A percentile compares a stretch with the other conserved stretches of the same genome.
phyloP scores from a whole-genome alignment of 2,797 vertebrate genomes.

The Anguilla anguilla region DNA sequence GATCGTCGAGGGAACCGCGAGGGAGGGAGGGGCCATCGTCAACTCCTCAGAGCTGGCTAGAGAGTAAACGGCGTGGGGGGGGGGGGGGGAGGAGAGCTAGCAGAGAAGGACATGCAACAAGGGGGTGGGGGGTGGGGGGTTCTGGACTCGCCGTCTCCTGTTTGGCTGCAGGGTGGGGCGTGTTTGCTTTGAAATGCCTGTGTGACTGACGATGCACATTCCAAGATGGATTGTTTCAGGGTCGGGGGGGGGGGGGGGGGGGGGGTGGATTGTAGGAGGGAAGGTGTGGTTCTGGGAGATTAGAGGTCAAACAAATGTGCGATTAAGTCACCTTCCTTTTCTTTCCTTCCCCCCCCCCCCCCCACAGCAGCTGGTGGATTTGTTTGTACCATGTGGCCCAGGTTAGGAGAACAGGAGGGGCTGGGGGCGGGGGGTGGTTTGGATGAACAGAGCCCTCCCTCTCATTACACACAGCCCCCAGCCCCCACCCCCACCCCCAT shows the following conservation, averaged over 20 bases:
- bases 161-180: neutral
- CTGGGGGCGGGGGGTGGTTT: neutral
- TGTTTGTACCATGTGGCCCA: neutral
- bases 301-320: neutral
- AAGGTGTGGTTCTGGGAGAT: neutral
- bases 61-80: neutral
- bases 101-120: neutral
- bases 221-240: neutral
- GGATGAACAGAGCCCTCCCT: neutral
- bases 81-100: neutral
- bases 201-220: neutral
- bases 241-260: neutral
- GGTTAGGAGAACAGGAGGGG: neutral
- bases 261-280: neutral
- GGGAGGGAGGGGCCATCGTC: neutral
- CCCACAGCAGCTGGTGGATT: neutral
- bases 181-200: constrained; percentile 11
- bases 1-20: neutral
- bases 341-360: neutral
- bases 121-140: neutral
- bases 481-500: too few relatives aligned
- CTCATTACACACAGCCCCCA: neutral
- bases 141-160: neutral
- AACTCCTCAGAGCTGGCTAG: neutral
- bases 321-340: neutral